Conservation (phyloP, 2,113 vertebrate genomes). For the Pagrus major region DNA sequence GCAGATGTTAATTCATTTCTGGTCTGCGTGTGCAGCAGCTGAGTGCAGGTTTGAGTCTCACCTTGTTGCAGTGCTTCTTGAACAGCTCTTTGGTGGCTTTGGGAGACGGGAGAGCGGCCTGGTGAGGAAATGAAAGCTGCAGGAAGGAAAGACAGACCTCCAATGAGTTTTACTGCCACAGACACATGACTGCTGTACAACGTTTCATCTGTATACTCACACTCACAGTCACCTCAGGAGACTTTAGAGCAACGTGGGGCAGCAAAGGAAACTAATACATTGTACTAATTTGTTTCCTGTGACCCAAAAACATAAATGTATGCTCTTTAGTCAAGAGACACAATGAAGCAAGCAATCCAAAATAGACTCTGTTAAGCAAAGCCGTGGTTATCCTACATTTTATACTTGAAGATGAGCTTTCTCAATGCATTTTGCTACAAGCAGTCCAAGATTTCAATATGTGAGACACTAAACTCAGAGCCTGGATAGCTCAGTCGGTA, state of each 20-base stretch:
- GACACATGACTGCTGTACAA: background rate
- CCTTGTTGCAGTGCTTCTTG: conserved; percentile 78
- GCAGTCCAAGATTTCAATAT: background rate
- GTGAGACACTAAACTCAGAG: conserved; percentile 29
- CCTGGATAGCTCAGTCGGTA: conserved; percentile 91
- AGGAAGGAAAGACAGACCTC: background rate
- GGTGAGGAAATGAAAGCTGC: conserved; percentile 61
- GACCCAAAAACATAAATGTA: too few relatives aligned
- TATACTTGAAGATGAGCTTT: too few relatives aligned
- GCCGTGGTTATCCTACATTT: too few relatives aligned
- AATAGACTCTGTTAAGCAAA: too few relatives aligned
- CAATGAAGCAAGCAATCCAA: too few relatives aligned
- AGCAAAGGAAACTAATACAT: background rate
- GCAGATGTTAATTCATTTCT: background rate
- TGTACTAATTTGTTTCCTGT: background rate
- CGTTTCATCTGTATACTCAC: too few relatives aligned
- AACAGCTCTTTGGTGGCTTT: conserved; percentile 60
- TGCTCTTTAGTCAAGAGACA: too few relatives aligned
- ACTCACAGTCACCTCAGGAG: background rate
- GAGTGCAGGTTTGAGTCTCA: conserved; percentile 37
- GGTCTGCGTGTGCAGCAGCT: background rate
- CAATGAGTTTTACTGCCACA: background rate
- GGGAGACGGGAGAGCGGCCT: conserved; percentile 70
- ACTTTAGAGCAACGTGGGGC: background rate
- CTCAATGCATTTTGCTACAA: too few relatives aligned